phyloP scores from a whole-genome alignment of 2,888 invertebrate genomes.

The Nephrotoma appendiculata region DNA sequence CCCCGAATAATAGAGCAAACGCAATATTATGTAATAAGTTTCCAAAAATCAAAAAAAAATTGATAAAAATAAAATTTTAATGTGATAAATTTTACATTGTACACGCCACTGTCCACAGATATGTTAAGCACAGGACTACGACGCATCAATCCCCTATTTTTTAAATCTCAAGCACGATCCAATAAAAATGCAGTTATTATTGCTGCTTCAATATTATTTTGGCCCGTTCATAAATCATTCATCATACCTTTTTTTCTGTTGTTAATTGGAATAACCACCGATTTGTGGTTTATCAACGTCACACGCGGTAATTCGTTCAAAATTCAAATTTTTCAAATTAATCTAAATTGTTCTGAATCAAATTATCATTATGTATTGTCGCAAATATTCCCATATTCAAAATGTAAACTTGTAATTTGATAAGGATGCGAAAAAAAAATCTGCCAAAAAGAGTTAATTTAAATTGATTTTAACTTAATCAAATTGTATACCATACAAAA shows the following conservation, averaged over 20 bases:
- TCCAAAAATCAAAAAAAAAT: no score
- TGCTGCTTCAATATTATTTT: not conserved
- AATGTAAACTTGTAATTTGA: not conserved
- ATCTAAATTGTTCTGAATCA: not conserved
- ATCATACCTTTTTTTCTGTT: not conserved
- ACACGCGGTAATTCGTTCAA: not conserved
- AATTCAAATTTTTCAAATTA: not conserved
- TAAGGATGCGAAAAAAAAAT: not conserved
- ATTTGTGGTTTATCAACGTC: not conserved
- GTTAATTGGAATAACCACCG: not conserved
- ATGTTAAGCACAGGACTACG: no score
- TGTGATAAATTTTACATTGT: no score
- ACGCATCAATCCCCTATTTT: not conserved
- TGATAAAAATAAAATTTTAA: no score
- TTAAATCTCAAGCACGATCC: not conserved
- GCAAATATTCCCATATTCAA: not conserved
- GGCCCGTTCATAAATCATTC: not conserved
- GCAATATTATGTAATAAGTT: no score
- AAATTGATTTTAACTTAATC: not conserved
- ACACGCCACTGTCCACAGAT: no score
- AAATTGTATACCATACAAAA: not conserved
- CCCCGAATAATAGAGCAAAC: no score
- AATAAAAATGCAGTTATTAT: not conserved
- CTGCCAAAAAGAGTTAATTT: not conserved
- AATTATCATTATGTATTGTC: not conserved